Evolutionary conservation across 2,888 invertebrate genomes (phyloP).

Genomic region (Meganola albula): DNA sequence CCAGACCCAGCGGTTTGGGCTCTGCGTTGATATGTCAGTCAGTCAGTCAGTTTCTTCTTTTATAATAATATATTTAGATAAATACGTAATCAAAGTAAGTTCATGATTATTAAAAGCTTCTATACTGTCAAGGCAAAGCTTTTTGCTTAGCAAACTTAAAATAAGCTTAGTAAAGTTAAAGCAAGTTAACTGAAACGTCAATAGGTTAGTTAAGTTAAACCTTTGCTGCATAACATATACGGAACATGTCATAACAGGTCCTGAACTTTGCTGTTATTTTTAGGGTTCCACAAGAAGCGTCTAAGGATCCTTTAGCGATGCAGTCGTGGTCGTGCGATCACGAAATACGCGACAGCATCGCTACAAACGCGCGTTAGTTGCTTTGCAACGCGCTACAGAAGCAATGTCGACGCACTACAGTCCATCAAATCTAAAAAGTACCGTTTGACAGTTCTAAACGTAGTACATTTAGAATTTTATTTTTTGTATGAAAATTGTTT

Average conservation of each 20-base stretch:
- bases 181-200: too few species aligned
- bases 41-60: too few species aligned
- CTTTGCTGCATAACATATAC: slow-evolving; percentile 26
- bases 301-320: not conserved
- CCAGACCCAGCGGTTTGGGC: slow-evolving; percentile 9
- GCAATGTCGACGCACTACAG: not conserved
- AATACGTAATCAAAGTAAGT: too few species aligned
- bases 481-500: too few species aligned
- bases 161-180: too few species aligned
- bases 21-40: slow-evolving; percentile 9
- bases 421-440: not conserved
- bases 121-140: too few species aligned
- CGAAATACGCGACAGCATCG: not conserved
- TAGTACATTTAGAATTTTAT: not conserved
- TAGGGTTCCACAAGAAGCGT: slow-evolving; percentile 26
- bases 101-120: too few species aligned
- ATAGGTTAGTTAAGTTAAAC: too few species aligned
- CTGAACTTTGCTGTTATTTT: slow-evolving; percentile 39
- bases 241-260: slow-evolving; percentile 41
- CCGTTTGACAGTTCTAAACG: not conserved
- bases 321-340: too few species aligned
- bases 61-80: too few species aligned
- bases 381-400: not conserved
- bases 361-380: not conserved
- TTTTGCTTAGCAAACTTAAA: too few species aligned